Base-by-base conservation (phyloP, 2,888 invertebrate species). In the Hetaerina titia region DNA sequence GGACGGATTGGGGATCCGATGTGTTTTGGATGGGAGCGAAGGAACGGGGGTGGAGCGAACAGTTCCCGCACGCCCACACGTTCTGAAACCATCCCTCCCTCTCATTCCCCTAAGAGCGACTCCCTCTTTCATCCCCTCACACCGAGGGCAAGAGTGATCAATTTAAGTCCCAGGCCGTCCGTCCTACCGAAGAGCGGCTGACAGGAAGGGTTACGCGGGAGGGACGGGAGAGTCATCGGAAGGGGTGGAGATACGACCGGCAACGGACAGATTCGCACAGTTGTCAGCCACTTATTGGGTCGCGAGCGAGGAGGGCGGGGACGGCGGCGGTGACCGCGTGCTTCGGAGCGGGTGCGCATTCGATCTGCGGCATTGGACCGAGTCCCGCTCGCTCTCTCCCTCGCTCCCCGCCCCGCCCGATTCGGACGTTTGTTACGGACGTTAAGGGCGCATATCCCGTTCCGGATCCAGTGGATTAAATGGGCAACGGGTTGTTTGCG, bases 221-320 rank as follows among this genome's bases (percentile, higher is more conserved):
- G 7, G 17, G 25, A 25, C 2, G 7, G 74, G 22, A 81, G 1
- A 25, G n/a, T 13, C 31, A 81, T 6, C 25, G 11, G 31, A 25
- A 74, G 25, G 74, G 74, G 74, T 8, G 31, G 81, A 81, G 31
- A 81, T 15, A 31, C 6, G 15, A 31, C 2, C 31, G 31, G 25
- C 13, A 2, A 25, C 81, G 13, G 81, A 31, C 81, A 15, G 81
- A 81, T 81, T 81, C 81, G 31, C 31, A 2, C 81, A 13, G 25
- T 31, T 81, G 81, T 81, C 81, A 31, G 81, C 81, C 81, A 69
- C 69, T 31, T 81, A 81, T 81, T 81, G 25, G 69, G 19, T 69
- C 69, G n/a, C 69, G 69, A 69, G 69, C 60, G 11, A 60, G 60
- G 60, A 6, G 6, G 60, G 60, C 0, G 69, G 22, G 69, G n/a